A percentile compares a stretch with the other conserved stretches of the same genome.
phyloP scores from a whole-genome alignment of 2,888 invertebrate genomes.

The Amaurobius ferox region DNA sequence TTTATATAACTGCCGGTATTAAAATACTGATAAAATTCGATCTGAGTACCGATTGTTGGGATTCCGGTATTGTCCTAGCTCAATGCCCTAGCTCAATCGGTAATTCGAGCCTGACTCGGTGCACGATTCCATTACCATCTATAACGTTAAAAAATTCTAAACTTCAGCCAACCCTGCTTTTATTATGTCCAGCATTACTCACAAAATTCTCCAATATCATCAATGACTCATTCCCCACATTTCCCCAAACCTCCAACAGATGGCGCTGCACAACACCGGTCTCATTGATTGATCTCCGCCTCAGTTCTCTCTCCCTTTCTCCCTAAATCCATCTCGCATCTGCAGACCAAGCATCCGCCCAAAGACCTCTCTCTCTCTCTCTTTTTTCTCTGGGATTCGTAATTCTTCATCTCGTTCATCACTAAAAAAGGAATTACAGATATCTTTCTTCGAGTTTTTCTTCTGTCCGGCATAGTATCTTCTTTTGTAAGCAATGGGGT shows the following conservation, averaged over 20 bases:
- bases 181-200: background rate
- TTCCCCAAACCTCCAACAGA: background rate
- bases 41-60: too few species aligned
- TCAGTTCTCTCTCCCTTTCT: background rate
- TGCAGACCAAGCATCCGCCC: background rate
- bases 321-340: background rate
- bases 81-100: too few species aligned
- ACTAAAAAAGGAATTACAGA: background rate
- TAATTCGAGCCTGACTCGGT: too few species aligned
- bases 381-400: background rate
- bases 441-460: too few species aligned
- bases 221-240: background rate
- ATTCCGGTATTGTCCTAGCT: too few species aligned
- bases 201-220: background rate
- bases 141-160: too few species aligned
- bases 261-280: background rate
- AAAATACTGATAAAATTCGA: too few species aligned
- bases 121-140: too few species aligned
- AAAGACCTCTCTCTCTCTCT: background rate
- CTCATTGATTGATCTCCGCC: background rate
- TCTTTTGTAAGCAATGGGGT: slow-evolving; percentile 38
- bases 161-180: too few species aligned
- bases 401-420: background rate
- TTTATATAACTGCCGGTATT: too few species aligned
- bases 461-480: background rate